Base-by-base conservation (phyloP, 1,140 invertebrate genomes). In the Drosophila hydei region DNA sequence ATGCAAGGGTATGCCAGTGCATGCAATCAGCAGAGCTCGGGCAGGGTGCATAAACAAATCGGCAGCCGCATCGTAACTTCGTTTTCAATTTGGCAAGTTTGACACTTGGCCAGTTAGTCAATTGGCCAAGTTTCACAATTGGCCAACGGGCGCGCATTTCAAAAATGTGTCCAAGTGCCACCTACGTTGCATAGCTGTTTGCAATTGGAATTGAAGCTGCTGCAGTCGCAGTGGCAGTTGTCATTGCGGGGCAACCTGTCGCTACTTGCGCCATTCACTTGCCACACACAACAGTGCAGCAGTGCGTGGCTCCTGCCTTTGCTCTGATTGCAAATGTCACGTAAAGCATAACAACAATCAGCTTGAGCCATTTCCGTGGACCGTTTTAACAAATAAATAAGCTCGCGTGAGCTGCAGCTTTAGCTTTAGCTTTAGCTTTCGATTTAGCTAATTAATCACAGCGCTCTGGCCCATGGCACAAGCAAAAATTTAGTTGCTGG, bases 21-120 rank as follows among this genome's bases (percentile, higher is more conserved):
- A 11, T 59, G 56, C 56, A 59, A 45, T 43, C 42, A 59, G 56
- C 19, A 18, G 42, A 40, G 51, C 14, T 42, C 50, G 30, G 16
- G 42, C 33, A 48, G 60, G 76, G 69, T 73, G 74, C 80, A 81
- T 85, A 85, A 84, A 84, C 77, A 79, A 79, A 84, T 84, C 72
- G 19, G 60, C 73, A 74, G 68, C 69, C 72, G 80, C 81, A 83
- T 85, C 80, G 77, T 85, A 85, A 85, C 77, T 85, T 87, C 80
- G 74, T 85, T 85, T 85, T 77, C 80, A 87, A 85, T 85, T 85
- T 85, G 80, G 70, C 81, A 85, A 85, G 77, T 87, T 85, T 80
- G 77, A 87, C 76, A 79, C 68, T 84, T 77, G 68, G 72, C 69
- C 73, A 79, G 79, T 84, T 78, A 83, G 79, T 85, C 62, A 72